Evolutionary conservation across 1,140 invertebrate species (phyloP).

Genomic region (Laupala kohalensis): DNA sequence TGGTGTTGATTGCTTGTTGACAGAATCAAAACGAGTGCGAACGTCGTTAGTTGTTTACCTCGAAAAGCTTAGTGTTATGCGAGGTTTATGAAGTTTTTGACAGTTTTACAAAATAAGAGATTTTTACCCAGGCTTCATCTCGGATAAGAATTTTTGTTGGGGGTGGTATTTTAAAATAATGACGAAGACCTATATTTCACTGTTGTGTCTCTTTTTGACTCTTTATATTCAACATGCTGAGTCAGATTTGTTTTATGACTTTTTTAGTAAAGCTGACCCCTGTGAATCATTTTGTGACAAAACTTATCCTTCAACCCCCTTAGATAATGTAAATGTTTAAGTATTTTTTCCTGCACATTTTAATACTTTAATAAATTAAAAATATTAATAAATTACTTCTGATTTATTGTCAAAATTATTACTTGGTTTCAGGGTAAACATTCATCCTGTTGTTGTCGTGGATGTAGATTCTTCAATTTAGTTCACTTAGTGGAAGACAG

Average conservation of each 20-base stretch:
- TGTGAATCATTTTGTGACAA: conserved; percentile 27
- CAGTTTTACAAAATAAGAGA: too few relatives aligned
- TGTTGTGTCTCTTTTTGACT: conserved; percentile 13
- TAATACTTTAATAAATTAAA: too few relatives aligned
- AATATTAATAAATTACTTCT: not conserved
- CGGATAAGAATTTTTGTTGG: not conserved
- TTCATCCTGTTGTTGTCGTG: conserved; percentile 28
- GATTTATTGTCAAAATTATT: not conserved
- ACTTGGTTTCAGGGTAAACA: conserved; percentile 22
- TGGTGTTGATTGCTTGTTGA: too few relatives aligned
- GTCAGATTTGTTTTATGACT: conserved; percentile 22
- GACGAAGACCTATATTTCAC: not conserved
- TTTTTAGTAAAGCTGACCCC: conserved; percentile 23
- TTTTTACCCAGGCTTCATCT: too few relatives aligned
- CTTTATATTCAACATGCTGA: conserved; percentile 8
- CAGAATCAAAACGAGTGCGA: too few relatives aligned
- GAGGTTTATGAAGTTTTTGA: too few relatives aligned
- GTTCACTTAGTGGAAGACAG: conserved; percentile 15
- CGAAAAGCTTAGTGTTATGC: too few relatives aligned
- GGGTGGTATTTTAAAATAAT: not conserved
- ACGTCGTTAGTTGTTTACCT: too few relatives aligned
- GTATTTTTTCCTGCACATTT: too few relatives aligned
- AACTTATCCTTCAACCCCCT: conserved; percentile 15
- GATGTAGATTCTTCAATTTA: conserved; percentile 31
- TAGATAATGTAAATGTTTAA: conserved; percentile 14